Conservation (phyloP, 2,888 invertebrate genomes). For the Scaptomyza polygonia region DNA sequence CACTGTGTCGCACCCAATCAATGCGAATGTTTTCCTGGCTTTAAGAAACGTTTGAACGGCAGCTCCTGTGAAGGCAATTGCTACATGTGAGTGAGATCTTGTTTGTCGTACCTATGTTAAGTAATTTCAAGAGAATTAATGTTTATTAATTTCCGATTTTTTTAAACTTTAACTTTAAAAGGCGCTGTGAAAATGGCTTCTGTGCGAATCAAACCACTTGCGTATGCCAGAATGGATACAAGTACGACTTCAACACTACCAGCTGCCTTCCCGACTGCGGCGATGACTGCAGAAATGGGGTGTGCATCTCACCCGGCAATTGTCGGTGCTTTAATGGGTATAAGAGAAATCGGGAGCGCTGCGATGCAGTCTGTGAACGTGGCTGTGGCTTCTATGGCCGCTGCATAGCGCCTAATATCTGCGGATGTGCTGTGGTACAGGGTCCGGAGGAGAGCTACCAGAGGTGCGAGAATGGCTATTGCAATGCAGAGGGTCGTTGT, state of each 20-base stretch:
- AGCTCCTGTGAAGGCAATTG: constrained; percentile 78
- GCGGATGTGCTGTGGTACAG: constrained; percentile 80
- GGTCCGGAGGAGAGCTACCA: constrained; percentile 58
- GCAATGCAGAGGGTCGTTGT: constrained; percentile 74
- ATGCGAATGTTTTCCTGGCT: constrained; percentile 85
- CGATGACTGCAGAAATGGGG: constrained; percentile 81
- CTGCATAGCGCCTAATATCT: constrained; percentile 81
- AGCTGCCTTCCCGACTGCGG: constrained; percentile 81
- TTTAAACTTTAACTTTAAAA: not conserved
- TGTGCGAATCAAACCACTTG: constrained; percentile 85
- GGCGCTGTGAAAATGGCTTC: constrained; percentile 84
- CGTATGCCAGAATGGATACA: constrained; percentile 84
- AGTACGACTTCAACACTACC: constrained; percentile 74
- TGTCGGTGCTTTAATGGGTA: constrained; percentile 84
- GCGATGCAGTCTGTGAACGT: constrained; percentile 75
- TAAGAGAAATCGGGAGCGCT: constrained; percentile 65
- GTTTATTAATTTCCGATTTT: no score
- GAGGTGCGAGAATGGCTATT: constrained; percentile 68
- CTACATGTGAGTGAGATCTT: constrained; percentile 75
- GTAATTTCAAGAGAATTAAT: no score
- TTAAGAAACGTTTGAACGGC: constrained; percentile 70
- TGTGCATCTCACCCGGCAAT: constrained; percentile 82
- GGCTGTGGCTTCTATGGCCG: constrained; percentile 82
- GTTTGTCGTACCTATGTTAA: no score
- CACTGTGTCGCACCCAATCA: constrained; percentile 85